A percentile compares a stretch with the other conserved stretches of the same genome.
Evolutionary conservation across 2,888 invertebrate genomes (phyloP).

Genomic region (Desoria tigrina): DNA sequence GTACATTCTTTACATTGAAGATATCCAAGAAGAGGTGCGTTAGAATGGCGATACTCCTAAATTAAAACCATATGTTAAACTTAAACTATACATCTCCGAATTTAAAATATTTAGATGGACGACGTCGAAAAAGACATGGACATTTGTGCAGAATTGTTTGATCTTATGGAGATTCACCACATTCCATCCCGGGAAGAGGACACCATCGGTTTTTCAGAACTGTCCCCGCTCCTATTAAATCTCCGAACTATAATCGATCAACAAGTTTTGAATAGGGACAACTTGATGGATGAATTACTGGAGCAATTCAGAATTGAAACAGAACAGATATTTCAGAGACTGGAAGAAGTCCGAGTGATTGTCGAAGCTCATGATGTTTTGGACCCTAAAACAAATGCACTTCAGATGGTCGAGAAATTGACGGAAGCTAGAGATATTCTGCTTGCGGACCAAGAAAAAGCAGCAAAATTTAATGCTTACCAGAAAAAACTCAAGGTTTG

Average conservation of each 20-base stretch:
- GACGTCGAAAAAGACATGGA: constrained; percentile 72
- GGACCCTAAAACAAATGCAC: constrained; percentile 70
- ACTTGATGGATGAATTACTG: constrained; percentile 71
- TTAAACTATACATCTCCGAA: no score
- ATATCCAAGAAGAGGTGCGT: constrained; percentile 62
- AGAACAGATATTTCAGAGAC: constrained; percentile 69
- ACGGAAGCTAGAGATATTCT: constrained; percentile 67
- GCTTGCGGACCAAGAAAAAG: constrained; percentile 66
- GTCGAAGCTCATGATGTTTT: constrained; percentile 73
- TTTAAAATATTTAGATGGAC: constrained; percentile 61
- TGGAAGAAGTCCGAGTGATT: constrained; percentile 67
- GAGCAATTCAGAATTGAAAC: constrained; percentile 77
- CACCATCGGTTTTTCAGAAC: constrained; percentile 48
- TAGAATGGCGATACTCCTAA: no score
- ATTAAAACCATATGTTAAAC: no score
- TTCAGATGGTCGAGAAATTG: constrained; percentile 67
- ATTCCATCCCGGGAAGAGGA: constrained; percentile 75
- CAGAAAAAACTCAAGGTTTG: constrained; percentile 81
- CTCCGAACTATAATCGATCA: constrained; percentile 71
- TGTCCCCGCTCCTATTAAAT: constrained; percentile 56
- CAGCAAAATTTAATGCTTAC: constrained; percentile 74
- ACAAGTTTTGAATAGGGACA: constrained; percentile 68
- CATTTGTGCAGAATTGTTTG: constrained; percentile 79
- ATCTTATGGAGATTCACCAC: constrained; percentile 76
- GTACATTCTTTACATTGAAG: constrained; percentile 71